A percentile compares a stretch with the other conserved stretches of the same genome.
Evolutionary conservation across 2,113 vertebrate species (phyloP).

Genomic region (Agelaius phoeniceus): DNA sequence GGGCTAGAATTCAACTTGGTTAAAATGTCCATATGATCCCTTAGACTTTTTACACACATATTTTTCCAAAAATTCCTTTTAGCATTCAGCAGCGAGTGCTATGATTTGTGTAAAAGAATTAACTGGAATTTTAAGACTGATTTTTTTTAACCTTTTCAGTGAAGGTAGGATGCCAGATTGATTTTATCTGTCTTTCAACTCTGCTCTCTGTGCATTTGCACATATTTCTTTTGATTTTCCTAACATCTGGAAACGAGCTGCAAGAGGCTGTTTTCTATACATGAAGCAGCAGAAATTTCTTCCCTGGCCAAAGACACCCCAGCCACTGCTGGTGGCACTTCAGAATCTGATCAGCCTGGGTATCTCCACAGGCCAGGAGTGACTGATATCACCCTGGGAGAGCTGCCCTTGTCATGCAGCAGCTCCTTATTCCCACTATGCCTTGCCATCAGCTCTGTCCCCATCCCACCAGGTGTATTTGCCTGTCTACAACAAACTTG

Average conservation of each 20-base stretch:
- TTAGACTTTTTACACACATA: not conserved
- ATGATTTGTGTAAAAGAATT: not conserved
- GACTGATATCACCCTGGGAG: not conserved
- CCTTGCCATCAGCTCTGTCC: not conserved
- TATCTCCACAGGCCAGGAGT: not conserved
- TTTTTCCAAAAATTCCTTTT: not conserved
- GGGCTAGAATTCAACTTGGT: not conserved
- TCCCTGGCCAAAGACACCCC: not conserved
- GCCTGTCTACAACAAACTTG: not conserved
- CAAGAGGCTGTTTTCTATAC: not conserved
- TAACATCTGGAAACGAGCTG: not conserved
- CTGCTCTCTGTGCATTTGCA: not conserved
- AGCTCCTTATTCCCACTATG: not conserved
- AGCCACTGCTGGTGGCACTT: not conserved
- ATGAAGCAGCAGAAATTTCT: not conserved
- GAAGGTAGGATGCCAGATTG: not conserved
- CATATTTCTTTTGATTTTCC: not conserved
- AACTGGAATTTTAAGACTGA: not conserved
- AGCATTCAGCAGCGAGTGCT: not conserved
- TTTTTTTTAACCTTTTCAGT: not conserved
- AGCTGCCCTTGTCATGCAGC: not conserved
- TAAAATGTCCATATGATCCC: not conserved
- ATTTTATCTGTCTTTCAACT: not conserved
- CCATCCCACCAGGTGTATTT: not conserved
- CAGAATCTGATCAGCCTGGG: slow-evolving; percentile 5